These are phyloP conservation scores for Bombyx huttoni DNA, from an alignment of 2,888 invertebrate genomes.

Conservation along the genomic window DNA sequence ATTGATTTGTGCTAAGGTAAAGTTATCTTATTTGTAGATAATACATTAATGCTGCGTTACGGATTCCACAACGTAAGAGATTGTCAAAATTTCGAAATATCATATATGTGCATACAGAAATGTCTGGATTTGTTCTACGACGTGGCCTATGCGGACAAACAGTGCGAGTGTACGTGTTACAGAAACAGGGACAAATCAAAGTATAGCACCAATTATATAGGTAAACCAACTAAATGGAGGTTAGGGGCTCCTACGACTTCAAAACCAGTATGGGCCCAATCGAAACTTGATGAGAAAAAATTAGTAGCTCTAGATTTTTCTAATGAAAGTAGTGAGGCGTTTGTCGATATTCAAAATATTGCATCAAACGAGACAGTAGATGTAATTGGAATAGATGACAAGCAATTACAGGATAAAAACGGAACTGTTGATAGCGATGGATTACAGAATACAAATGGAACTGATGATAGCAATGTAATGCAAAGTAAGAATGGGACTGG, in stretches of 20 bases:
- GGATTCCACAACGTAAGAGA: slow-evolving; percentile 40
- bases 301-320: too few species aligned
- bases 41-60: slow-evolving; percentile 30
- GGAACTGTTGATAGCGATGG: too few species aligned
- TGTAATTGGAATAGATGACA: too few species aligned
- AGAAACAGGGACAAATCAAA: slow-evolving; percentile 23
- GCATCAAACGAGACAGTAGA: too few species aligned
- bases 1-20: too few species aligned
- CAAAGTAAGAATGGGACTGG: background rate
- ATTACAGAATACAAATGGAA: too few species aligned
- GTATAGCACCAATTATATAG: slow-evolving; percentile 8
- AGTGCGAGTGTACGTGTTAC: slow-evolving; percentile 40
- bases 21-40: slow-evolving; percentile 4
- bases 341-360: too few species aligned
- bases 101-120: slow-evolving; percentile 38
- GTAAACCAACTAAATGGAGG: slow-evolving; percentile 18
- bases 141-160: slow-evolving; percentile 34
- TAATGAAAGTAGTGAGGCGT: too few species aligned
- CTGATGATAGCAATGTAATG: too few species aligned
- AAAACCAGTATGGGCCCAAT: slow-evolving; percentile 31
- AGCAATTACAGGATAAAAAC: too few species aligned
- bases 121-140: slow-evolving; percentile 37
- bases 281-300: background rate
- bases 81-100: slow-evolving; percentile 30
- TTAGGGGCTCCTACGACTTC: slow-evolving; percentile 33